Evolutionary conservation across 2,113 vertebrate species (phyloP), one percentile per base, ranked within the genome.

Genomic region (Sylvicapra grimmia): DNA sequence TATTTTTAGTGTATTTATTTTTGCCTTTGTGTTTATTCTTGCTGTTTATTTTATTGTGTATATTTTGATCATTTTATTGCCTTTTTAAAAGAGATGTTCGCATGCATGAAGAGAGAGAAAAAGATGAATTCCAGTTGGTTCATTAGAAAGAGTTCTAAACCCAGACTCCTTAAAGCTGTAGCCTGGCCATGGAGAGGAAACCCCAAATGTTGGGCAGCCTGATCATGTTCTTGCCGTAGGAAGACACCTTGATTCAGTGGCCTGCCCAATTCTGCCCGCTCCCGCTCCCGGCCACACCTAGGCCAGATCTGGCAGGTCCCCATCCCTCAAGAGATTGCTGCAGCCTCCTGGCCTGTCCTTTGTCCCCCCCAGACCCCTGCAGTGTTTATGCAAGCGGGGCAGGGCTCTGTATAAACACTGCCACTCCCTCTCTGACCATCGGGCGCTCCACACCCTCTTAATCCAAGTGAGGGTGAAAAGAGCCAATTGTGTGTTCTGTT

Each of bases 301-400:
- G 51, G 75, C 47, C 65, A n/a, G 31, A 59, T 21, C 72, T n/a
- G 53, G n/a, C 6, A 49, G 47, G 82, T 59, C 90, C 47, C 33
- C 54, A 93, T 79, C 5, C 1, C 14, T 6, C 65, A 51, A 21
- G 91, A 91, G 36, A 40, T 79, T 63, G 75, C 86, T 47, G 36
- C 6, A 51, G 86, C 27, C 21, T 21, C 56, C 93, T 86, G 68
- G 65, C 40, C 82, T 89, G 18, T 40, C 68, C 94, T 95, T 90
- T 91, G 95, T 83, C 14, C 86, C 87, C 87, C 75, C 23, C 6
- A 58, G 29, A 65, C 33, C 83, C 86, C 49, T 79, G 23, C 19
- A 27, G 44, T 95, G 44, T 97, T 97, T 97, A 86, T 90, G 89
- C 91, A 97, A 83, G 93, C 89, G 36, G 36, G 93, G 91, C 96